A percentile compares a stretch with the other conserved stretches of the same genome.
phyloP scores from a whole-genome alignment of 2,797 vertebrate species.

The Merluccius polli region DNA sequence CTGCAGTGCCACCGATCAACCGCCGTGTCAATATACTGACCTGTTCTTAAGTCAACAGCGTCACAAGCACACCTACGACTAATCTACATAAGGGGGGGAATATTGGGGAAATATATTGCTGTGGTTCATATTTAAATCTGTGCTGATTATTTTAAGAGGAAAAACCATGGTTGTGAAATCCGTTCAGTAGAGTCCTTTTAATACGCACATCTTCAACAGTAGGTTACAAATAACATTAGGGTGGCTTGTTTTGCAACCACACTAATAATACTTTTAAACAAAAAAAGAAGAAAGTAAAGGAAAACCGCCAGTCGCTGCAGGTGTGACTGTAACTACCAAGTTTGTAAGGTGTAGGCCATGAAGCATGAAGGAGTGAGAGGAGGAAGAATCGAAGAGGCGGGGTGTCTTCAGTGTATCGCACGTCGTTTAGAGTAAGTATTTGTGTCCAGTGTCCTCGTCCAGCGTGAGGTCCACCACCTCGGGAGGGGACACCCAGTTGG shows the following conservation, averaged over 20 bases:
- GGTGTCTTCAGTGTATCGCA: constrained; percentile 58
- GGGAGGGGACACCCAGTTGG: constrained; percentile 87
- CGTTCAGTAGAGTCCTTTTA: constrained; percentile 64
- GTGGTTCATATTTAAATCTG: constrained; percentile 56
- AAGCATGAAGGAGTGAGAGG: constrained; percentile 53
- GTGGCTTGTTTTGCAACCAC: too few relatives aligned
- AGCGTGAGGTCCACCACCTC: constrained; percentile 97
- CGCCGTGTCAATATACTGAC: constrained; percentile 26
- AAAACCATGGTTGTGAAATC: constrained; percentile 40
- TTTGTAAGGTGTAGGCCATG: constrained; percentile 54
- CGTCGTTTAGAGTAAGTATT: constrained; percentile 88
- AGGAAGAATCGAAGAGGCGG: constrained; percentile 27
- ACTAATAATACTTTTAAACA: constrained; percentile 58
- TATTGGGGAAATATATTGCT: constrained; percentile 66
- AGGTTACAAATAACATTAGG: constrained; percentile 62
- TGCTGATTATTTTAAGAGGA: constrained; percentile 22
- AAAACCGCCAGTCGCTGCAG: constrained; percentile 49
- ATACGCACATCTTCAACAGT: constrained; percentile 56
- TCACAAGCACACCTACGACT: constrained; percentile 43
- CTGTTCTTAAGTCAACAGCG: constrained; percentile 53
- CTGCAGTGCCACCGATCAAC: constrained; percentile 40
- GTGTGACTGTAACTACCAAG: constrained; percentile 61
- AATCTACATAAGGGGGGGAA: constrained; percentile 40
- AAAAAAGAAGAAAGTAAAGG: constrained; percentile 25
- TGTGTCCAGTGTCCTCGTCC: constrained; percentile 90